These are phyloP conservation scores for Malurus elegans DNA, from an alignment of 2,113 vertebrate genomes.

Conservation along the genomic window DNA sequence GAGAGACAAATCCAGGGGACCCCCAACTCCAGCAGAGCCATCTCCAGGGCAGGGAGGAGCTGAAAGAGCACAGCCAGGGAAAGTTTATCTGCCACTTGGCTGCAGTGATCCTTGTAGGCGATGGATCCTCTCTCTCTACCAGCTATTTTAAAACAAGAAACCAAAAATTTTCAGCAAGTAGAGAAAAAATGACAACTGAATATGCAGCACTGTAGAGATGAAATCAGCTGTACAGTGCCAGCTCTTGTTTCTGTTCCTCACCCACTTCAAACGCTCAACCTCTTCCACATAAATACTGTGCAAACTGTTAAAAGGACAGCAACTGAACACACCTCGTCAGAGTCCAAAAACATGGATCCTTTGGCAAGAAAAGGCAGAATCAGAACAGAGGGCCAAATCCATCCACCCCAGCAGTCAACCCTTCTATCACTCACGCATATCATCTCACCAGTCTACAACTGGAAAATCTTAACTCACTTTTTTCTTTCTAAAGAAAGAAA, in stretches of 20 bases:
- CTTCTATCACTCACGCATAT: not conserved
- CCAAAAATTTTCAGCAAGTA: not conserved
- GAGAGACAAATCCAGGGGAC: not conserved
- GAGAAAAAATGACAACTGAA: conserved; percentile 14
- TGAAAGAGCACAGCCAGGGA: not conserved
- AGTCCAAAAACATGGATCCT: not conserved
- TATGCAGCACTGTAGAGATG: not conserved
- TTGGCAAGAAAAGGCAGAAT: not conserved
- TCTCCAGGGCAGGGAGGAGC: not conserved
- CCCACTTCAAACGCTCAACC: conserved; percentile 23
- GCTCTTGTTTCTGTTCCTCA: not conserved
- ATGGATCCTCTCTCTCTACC: not conserved
- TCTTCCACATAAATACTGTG: conserved; percentile 1
- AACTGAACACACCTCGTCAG: not conserved
- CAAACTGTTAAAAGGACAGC: conserved; percentile 22
- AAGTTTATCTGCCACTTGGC: not conserved
- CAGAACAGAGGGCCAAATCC: conserved; percentile 1
- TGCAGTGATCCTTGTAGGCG: not conserved
- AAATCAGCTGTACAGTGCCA: not conserved
- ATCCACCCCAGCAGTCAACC: not conserved
- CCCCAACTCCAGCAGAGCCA: not conserved
- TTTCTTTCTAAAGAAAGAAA: not conserved
- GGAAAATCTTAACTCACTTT: not conserved
- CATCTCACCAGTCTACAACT: not conserved
- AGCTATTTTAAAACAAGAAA: conserved; percentile 29